These are phyloP conservation scores for Cheilosia vernalis DNA, from an alignment of 2,888 invertebrate species.

Conservation along the genomic window DNA sequence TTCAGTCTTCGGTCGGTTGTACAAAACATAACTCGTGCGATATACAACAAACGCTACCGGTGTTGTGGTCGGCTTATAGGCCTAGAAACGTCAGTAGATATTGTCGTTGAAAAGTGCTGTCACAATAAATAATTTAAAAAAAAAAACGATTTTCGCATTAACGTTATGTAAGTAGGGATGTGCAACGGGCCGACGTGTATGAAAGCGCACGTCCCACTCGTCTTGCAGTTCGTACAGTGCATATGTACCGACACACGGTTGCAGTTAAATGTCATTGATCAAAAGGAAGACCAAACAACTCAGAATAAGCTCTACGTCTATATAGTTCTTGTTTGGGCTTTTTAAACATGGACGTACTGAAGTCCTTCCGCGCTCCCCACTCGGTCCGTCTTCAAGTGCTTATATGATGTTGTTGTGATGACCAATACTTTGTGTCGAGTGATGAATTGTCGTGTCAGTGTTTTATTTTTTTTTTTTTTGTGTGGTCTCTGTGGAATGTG, in stretches of 20 bases:
- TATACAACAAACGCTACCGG: conserved; percentile 13
- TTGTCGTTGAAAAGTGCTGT: neutral
- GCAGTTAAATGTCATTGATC: conserved; percentile 22
- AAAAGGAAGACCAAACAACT: neutral
- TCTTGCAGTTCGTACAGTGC: conserved; percentile 1
- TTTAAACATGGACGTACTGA: neutral
- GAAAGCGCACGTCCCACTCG: conserved; percentile 29
- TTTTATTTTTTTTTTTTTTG: neutral
- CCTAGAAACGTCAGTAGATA: conserved; percentile 14
- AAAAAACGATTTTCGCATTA: conserved; percentile 17
- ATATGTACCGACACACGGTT: neutral
- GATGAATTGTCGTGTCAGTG: conserved; percentile 25
- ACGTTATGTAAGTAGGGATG: conserved; percentile 55
- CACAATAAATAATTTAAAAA: conserved; percentile 50
- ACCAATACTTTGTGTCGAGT: conserved; percentile 41
- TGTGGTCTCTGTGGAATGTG: conserved; percentile 4
- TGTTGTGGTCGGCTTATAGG: conserved; percentile 14
- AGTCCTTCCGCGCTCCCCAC: conserved; percentile 5
- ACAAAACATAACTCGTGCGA: conserved; percentile 61
- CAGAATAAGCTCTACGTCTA: neutral
- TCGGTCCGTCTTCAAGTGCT: conserved; percentile 5
- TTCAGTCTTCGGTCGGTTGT: conserved; percentile 70
- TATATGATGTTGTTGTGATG: conserved; percentile 5
- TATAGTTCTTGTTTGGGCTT: neutral
- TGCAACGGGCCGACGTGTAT: conserved; percentile 37